Base-by-base conservation (phyloP, 1,140 invertebrate genomes). In the Lycorma delicatula region DNA sequence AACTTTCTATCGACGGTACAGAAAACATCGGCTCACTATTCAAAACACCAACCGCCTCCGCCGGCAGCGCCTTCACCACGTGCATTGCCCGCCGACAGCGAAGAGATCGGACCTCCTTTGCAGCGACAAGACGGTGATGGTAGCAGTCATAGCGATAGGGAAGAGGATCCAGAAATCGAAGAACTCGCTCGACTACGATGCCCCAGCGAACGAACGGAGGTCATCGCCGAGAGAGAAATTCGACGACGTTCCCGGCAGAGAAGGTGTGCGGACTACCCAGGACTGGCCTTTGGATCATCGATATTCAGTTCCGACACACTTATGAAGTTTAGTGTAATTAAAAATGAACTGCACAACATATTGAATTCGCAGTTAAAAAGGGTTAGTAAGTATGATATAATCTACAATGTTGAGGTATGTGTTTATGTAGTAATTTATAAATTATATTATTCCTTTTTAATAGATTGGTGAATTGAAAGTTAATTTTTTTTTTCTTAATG, bases 271-370 rank as follows among this genome's bases (percentile, higher is more conserved):
- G 91, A 94, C 70, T 96, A 95, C 76, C 92, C 91, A 0, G 92
- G 92, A 3, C 73, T 96, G 7, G 90, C 90, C 0, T 93, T 95
- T 66, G 91, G 89, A 20, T 83, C 83, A 60, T 93, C 91, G 20
- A 89, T 93, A 68, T 95, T 97, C 72, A 93, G 90, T 69, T 96
- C 93, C 46, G 93, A 96, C 71, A 96, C 94, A 1, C 87, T 96
- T 83, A 97, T 98, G 86, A 97, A 95, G 75, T 96, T 97, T 76
- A 92, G 86, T 70, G 87, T 98, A 48, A 97, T 98, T 69, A 84
- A 86, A 70, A 97, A 97, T 74, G 95, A 97, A 78, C 81, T 98
- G 67, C 91, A 97, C 76, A 97, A 97, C 79, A 93, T 97, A 67
- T 90, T 94, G 79, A 89, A 93, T 71, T 92, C 92, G 71, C 93